Evolutionary conservation across 1,140 invertebrate species (phyloP), one percentile per base, ranked within the genome.

Genomic region (Phymastichus coffea): DNA sequence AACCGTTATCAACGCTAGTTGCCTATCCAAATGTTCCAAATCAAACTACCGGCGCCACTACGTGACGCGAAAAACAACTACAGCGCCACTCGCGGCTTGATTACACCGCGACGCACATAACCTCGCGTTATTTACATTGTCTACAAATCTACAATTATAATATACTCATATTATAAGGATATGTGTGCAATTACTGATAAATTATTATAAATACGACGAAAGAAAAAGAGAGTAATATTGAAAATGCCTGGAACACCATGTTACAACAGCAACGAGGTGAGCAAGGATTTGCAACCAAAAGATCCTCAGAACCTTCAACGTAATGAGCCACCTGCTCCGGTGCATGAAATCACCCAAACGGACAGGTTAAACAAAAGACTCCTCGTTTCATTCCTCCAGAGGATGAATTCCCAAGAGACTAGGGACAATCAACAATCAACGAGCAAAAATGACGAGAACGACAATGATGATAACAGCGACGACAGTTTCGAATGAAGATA

Each of bases 281-380:
- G 56, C 12, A 68, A 59, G 19, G 57, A 70, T 43, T 30, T 66
- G 25, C 66, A 70, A 53, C 37, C 41, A 9, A 63, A 71, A 20
- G 48, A 53, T 58, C 61, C 55, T 57, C 59, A 61, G 40, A 67
- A n/a, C 63, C 65, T 64, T 57, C 6, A 53, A 55, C 20, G 20
- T 51, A 19, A 51, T 26, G 33, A 49, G 26, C 10, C 48, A 46
- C 20, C 22, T 9, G 8, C 37, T 14, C 64, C 67, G 23, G 65
- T 69, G 17, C 64, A 81, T 22, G 85, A 87, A 79, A 73, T 83
- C 60, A 85, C 81, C 14, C 82, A 84, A 71, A 87, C 84, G 1
- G 85, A 87, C 70, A 81, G 80, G 51, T 64, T 87, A 28, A 87
- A 87, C 65, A 86, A 86, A 68, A 81, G 80, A 54, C 72, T 87